These are phyloP conservation scores for Diplolepis rosae DNA, from an alignment of 2,888 invertebrate genomes.

Conservation along the genomic window DNA sequence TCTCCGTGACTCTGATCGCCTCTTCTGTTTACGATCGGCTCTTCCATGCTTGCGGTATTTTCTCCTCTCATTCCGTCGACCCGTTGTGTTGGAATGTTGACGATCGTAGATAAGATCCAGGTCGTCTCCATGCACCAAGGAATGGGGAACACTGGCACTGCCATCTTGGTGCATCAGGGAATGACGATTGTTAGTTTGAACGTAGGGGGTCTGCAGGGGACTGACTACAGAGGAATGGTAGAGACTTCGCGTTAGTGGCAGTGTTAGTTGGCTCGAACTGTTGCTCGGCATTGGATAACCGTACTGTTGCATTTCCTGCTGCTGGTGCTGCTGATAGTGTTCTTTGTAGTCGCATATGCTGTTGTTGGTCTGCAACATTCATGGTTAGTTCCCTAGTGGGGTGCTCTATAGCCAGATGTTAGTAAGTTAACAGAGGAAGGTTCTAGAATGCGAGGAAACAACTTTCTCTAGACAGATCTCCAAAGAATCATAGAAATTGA, in stretches of 20 bases:
- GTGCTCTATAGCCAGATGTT: slow-evolving; percentile 8
- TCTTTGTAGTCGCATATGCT: slow-evolving; percentile 72
- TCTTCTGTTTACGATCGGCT: slow-evolving; percentile 62
- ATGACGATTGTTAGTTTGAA: slow-evolving; percentile 63
- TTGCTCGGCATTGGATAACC: slow-evolving; percentile 72
- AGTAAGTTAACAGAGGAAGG: slow-evolving; percentile 28
- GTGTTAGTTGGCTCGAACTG: slow-evolving; percentile 71
- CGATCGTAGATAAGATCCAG: slow-evolving; percentile 56
- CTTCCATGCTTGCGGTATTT: slow-evolving; percentile 59
- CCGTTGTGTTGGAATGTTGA: slow-evolving; percentile 48
- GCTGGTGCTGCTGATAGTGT: slow-evolving; percentile 67
- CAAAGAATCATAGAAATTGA: slow-evolving; percentile 1
- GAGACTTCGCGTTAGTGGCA: slow-evolving; percentile 69
- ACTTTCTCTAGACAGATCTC: neutral
- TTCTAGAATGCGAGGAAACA: neutral
- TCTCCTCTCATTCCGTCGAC: slow-evolving; percentile 57
- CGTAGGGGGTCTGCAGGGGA: slow-evolving; percentile 67
- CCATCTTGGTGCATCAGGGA: slow-evolving; percentile 45
- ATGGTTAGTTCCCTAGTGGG: slow-evolving; percentile 61
- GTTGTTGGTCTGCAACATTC: slow-evolving; percentile 72
- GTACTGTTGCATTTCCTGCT: slow-evolving; percentile 73
- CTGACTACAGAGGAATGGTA: slow-evolving; percentile 68
- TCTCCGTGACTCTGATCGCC: slow-evolving; percentile 47
- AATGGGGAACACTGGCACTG: slow-evolving; percentile 50
- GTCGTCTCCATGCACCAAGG: slow-evolving; percentile 54